phyloP scores from a whole-genome alignment of 2,888 invertebrate species.

The Tubulanus polymorphus region DNA sequence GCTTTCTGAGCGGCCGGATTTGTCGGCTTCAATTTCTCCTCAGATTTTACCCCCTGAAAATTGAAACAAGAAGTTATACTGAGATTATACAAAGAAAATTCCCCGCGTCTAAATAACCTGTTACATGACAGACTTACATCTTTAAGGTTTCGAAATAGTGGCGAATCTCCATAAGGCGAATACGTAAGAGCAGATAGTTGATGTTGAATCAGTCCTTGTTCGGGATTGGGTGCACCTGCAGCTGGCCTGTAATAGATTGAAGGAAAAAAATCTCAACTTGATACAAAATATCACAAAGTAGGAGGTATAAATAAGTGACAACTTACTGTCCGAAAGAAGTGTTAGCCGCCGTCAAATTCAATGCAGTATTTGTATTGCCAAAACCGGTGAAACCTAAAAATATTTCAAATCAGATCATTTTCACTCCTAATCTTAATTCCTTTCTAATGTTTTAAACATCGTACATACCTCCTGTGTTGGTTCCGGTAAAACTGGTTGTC shows the following conservation, averaged over 20 bases:
- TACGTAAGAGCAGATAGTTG: slow-evolving; percentile 61
- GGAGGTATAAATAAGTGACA: not conserved
- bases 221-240: slow-evolving; percentile 41
- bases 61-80: slow-evolving; percentile 8
- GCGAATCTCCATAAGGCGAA: slow-evolving; percentile 82
- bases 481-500: too few species aligned
- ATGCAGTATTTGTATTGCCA: too few species aligned
- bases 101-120: slow-evolving; percentile 4
- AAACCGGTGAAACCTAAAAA: too few species aligned
- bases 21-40: slow-evolving; percentile 64
- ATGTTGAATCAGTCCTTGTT: slow-evolving; percentile 66
- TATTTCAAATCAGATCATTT: too few species aligned
- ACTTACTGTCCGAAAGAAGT: slow-evolving; percentile 33
- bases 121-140: slow-evolving; percentile 22
- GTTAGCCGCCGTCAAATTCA: too few species aligned
- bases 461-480: slow-evolving; percentile 17
- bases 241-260: slow-evolving; percentile 12
- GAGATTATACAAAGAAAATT: not conserved
- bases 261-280: not conserved
- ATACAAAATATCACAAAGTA: not conserved
- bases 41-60: slow-evolving; percentile 59
- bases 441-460: too few species aligned
- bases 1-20: slow-evolving; percentile 65
- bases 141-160: slow-evolving; percentile 72
- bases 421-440: too few species aligned